A percentile compares a stretch with the other conserved stretches of the same genome.
Conservation (phyloP, 2,797 vertebrate species). For the Girardinus metallicus region DNA sequence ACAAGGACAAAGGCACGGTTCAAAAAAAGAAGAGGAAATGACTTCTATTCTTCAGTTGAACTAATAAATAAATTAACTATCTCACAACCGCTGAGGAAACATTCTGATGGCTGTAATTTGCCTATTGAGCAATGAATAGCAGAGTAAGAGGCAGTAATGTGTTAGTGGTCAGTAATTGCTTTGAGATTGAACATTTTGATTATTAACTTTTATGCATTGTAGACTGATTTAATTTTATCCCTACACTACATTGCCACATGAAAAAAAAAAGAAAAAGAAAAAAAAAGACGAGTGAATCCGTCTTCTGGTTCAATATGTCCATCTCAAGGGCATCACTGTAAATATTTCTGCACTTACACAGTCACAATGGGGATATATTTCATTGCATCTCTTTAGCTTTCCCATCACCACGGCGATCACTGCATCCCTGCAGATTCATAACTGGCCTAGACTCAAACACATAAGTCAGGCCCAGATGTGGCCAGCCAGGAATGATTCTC, state of each 20-base stretch:
- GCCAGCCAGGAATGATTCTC: constrained; percentile 57
- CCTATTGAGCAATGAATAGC: constrained; percentile 52
- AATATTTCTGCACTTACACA: constrained; percentile 44
- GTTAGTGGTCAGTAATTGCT: constrained; percentile 52
- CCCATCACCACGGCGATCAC: constrained; percentile 57
- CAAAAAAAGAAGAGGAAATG: not conserved
- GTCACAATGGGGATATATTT: constrained; percentile 64
- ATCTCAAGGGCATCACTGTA: constrained; percentile 63
- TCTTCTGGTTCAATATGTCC: constrained; percentile 22
- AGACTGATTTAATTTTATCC: constrained; percentile 33
- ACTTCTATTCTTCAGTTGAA: constrained; percentile 33
- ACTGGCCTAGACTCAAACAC: constrained; percentile 60
- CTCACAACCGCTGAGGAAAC: constrained; percentile 42
- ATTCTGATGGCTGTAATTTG: constrained; percentile 50
- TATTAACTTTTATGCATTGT: constrained; percentile 34
- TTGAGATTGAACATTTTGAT: constrained; percentile 39
- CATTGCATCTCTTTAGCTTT: constrained; percentile 59
- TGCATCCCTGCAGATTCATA: constrained; percentile 69
- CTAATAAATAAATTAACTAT: constrained; percentile 49
- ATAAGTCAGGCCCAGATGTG: constrained; percentile 60
- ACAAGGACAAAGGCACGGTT: not conserved
- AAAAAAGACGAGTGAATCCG: not conserved
- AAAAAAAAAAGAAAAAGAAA: constrained; percentile 13
- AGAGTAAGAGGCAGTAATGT: constrained; percentile 44
- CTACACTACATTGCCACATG: not conserved